phyloP scores from a whole-genome alignment of 2,797 vertebrate species.

The Tarsius wallacei region DNA sequence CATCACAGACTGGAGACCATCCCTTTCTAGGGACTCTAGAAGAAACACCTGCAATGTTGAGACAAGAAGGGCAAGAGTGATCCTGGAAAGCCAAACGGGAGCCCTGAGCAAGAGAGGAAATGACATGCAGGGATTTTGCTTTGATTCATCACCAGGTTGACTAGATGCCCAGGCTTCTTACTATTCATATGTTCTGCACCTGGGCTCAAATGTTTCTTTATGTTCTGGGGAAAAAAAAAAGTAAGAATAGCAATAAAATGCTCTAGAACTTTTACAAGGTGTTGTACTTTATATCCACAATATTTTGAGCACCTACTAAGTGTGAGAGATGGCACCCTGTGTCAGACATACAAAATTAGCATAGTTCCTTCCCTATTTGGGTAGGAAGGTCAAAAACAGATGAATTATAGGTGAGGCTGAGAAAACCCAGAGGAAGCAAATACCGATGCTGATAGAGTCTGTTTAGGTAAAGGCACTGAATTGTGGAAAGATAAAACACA shows the following conservation, averaged over 20 bases:
- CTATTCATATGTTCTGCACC: neutral
- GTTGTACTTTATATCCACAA: neutral
- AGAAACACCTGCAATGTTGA: conserved; percentile 28
- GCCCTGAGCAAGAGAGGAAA: neutral
- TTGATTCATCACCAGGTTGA: conserved; percentile 38
- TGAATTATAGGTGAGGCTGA: neutral
- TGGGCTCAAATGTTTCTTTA: conserved; percentile 39
- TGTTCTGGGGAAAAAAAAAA: neutral
- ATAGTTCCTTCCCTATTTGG: neutral
- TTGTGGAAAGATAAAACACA: neutral
- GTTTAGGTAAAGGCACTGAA: neutral
- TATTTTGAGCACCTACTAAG: neutral
- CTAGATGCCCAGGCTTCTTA: conserved; percentile 15
- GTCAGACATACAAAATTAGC: neutral
- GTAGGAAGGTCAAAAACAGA: neutral
- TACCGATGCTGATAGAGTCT: neutral
- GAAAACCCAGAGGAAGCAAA: neutral
- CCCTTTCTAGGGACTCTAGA: neutral
- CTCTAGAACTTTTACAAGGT: neutral
- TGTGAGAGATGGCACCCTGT: neutral
- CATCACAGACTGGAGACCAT: neutral
- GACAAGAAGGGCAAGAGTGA: neutral
- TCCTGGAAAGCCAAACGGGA: neutral
- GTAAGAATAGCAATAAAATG: neutral
- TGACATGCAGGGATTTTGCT: conserved; percentile 9